Conservation (phyloP, 1,140 invertebrate genomes). For the Zaprionus taronus region DNA sequence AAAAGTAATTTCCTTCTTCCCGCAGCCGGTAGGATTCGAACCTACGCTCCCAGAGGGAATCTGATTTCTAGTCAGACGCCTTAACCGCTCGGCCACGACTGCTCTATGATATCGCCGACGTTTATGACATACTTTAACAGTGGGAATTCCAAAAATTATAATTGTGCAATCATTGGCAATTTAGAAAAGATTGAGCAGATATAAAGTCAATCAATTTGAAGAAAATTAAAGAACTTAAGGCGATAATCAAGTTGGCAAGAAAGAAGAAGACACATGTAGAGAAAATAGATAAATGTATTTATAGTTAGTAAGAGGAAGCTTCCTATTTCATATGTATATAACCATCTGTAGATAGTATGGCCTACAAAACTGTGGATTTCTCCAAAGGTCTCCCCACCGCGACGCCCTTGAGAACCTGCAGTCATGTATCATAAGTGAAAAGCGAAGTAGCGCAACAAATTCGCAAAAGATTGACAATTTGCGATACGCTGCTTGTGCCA, state of each 20-base stretch:
- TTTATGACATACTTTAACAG: neutral
- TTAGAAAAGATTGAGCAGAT: neutral
- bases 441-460: neutral
- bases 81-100: slow-evolving; percentile 94
- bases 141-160: neutral
- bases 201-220: neutral
- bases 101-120: slow-evolving; percentile 67
- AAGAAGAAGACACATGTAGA: neutral
- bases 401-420: neutral
- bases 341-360: neutral
- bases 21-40: slow-evolving; percentile 94
- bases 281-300: neutral
- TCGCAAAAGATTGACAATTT: neutral
- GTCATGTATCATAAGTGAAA: neutral
- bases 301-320: no score
- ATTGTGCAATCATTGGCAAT: neutral
- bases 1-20: neutral
- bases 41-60: slow-evolving; percentile 94
- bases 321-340: neutral
- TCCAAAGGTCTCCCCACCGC: neutral
- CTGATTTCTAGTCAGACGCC: slow-evolving; percentile 94
- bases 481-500: neutral
- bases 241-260: neutral
- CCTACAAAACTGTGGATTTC: neutral
- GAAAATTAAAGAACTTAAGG: neutral